Percentiles rank a stretch among this genome's conserved stretches.
These are phyloP conservation scores for Mythimna lalbum DNA, from an alignment of 2,888 invertebrate species.

Conservation along the genomic window DNA sequence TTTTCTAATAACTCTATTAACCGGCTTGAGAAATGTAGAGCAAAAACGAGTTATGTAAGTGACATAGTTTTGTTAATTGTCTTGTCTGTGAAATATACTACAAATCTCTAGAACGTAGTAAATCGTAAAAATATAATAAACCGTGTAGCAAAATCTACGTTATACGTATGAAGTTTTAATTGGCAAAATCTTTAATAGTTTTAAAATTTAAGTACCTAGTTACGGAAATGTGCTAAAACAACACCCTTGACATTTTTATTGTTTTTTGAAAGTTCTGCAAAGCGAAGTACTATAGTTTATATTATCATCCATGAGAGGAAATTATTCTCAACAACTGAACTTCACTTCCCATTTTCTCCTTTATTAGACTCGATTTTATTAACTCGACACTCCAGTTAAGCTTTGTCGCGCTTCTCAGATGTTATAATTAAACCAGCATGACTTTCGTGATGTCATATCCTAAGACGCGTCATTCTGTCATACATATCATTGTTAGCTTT, in stretches of 20 bases:
- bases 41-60: too few species aligned
- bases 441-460: slow-evolving; percentile 58
- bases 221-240: background rate
- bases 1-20: slow-evolving; percentile 29
- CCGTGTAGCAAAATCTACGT: background rate
- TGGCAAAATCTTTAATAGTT: background rate
- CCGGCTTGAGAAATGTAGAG: background rate
- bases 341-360: slow-evolving; percentile 8
- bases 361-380: slow-evolving; percentile 9
- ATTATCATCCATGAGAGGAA: background rate
- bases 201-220: background rate
- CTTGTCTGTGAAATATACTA: too few species aligned
- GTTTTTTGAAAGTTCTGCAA: background rate
- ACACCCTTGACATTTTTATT: too few species aligned
- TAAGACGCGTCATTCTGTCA: slow-evolving; percentile 40
- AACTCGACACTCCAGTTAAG: slow-evolving; percentile 4
- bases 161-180: too few species aligned
- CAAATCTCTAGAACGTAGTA: too few species aligned
- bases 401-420: slow-evolving; percentile 27
- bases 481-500: slow-evolving; percentile 47
- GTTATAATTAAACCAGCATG: slow-evolving; percentile 54
- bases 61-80: too few species aligned
- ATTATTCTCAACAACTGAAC: slow-evolving; percentile 8
- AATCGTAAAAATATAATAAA: background rate
- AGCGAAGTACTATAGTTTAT: background rate